phyloP scores from a whole-genome alignment of 2,888 invertebrate species.

The Melanchra persicariae region DNA sequence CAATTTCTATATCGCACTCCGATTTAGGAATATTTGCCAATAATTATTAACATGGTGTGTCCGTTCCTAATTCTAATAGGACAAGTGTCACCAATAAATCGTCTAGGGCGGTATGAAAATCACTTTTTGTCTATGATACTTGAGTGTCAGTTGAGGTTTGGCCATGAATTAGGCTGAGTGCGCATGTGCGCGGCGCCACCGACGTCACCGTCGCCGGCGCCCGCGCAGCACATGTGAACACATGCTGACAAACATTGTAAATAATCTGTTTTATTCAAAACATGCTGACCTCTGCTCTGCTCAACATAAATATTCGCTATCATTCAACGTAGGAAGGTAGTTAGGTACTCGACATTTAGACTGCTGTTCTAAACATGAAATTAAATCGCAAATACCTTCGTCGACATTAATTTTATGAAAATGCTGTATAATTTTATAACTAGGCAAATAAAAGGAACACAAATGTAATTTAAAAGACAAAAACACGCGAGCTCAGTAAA shows the following conservation, averaged over 20 bases:
- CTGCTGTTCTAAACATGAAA: slow-evolving; percentile 30
- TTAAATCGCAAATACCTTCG: slow-evolving; percentile 20
- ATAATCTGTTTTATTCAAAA: slow-evolving; percentile 75
- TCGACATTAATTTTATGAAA: slow-evolving; percentile 36
- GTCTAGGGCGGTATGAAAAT: slow-evolving; percentile 58
- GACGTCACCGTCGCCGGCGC: slow-evolving; percentile 72
- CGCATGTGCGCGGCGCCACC: slow-evolving; percentile 73
- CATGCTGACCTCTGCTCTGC: slow-evolving; percentile 77
- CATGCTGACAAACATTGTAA: slow-evolving; percentile 76
- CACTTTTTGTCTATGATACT: slow-evolving; percentile 68
- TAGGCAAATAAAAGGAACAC: slow-evolving; percentile 63
- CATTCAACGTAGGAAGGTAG: slow-evolving; percentile 56
- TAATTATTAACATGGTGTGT: slow-evolving; percentile 43
- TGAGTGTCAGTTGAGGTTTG: slow-evolving; percentile 59
- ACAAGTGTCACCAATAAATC: slow-evolving; percentile 64
- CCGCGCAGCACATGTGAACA: slow-evolving; percentile 79
- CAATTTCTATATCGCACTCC: slow-evolving; percentile 25
- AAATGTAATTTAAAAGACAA: slow-evolving; percentile 68
- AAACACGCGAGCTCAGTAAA: slow-evolving; percentile 70
- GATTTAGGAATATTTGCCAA: slow-evolving; percentile 38
- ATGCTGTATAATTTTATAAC: slow-evolving; percentile 61
- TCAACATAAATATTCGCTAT: slow-evolving; percentile 55
- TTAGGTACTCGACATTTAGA: slow-evolving; percentile 35
- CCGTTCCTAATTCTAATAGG: slow-evolving; percentile 53
- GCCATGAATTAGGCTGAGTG: slow-evolving; percentile 74